These are phyloP conservation scores for Ceryle rudis DNA, from an alignment of 2,797 vertebrate species.

Conservation along the genomic window DNA sequence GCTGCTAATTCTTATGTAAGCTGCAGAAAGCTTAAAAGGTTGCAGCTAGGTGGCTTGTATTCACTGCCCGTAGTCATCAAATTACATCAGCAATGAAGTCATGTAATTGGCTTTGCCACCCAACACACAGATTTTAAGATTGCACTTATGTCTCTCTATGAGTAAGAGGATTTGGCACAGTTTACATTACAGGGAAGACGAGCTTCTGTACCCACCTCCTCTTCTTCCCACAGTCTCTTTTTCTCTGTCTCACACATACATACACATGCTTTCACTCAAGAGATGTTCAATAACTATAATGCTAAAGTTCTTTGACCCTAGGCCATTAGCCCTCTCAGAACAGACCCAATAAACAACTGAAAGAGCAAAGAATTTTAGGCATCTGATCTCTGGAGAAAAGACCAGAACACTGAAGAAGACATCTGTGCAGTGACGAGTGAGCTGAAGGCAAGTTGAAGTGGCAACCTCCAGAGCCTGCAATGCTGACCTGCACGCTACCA, in stretches of 20 bases:
- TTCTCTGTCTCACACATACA: not conserved
- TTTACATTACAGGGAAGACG: not conserved
- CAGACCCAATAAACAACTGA: not conserved
- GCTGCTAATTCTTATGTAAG: not conserved
- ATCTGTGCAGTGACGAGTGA: accelerated
- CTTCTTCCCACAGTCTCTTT: not conserved
- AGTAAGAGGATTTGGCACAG: not conserved
- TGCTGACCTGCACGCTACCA: not conserved
- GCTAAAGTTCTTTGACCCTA: not conserved
- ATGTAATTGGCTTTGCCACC: not conserved
- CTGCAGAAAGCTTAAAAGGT: not conserved
- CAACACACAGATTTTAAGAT: constrained; percentile 14
- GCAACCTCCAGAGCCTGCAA: not conserved
- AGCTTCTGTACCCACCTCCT: constrained; percentile 2
- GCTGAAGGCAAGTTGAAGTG: not conserved
- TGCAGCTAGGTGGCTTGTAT: not conserved
- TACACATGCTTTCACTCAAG: not conserved
- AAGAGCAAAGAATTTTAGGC: not conserved
- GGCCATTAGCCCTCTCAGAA: not conserved
- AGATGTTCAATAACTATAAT: not conserved
- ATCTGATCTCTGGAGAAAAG: not conserved
- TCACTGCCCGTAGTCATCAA: not conserved
- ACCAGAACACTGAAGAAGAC: not conserved
- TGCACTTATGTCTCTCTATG: not conserved
- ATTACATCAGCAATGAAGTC: constrained; percentile 21